These are phyloP conservation scores for Lumbricus terrestris DNA, from an alignment of 2,888 invertebrate species.

Conservation along the genomic window DNA sequence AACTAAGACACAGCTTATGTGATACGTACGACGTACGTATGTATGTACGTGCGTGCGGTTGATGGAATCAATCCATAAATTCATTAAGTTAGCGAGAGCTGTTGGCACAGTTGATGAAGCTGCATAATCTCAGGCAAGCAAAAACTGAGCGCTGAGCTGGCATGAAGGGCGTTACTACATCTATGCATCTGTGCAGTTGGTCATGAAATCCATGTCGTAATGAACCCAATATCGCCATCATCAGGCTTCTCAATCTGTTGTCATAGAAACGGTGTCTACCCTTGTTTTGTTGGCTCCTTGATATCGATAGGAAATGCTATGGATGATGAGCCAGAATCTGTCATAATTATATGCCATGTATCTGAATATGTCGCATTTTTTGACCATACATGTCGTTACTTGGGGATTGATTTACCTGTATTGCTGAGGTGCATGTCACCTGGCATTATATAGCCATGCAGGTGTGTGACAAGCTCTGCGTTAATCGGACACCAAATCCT, in stretches of 20 bases:
- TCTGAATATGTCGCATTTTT: neutral
- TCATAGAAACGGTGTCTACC: neutral
- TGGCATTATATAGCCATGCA: neutral
- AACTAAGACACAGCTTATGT: too few species aligned
- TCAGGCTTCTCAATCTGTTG: neutral
- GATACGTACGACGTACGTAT: too few species aligned
- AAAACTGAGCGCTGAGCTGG: neutral
- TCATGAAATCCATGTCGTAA: neutral
- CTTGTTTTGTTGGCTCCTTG: neutral
- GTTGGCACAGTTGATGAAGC: neutral
- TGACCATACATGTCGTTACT: neutral
- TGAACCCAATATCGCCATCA: neutral
- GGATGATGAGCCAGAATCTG: neutral
- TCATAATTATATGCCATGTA: neutral
- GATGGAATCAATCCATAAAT: neutral
- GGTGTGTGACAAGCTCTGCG: neutral
- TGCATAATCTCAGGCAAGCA: neutral
- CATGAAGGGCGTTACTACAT: neutral
- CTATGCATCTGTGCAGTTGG: neutral
- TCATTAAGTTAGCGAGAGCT: neutral
- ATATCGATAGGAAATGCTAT: neutral
- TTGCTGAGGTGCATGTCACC: neutral
- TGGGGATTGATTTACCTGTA: neutral
- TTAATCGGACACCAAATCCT: neutral
- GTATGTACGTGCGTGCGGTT: constrained; percentile 42